Evolutionary conservation across 2,888 invertebrate species (phyloP).

Genomic region (Odontothrips loti): DNA sequence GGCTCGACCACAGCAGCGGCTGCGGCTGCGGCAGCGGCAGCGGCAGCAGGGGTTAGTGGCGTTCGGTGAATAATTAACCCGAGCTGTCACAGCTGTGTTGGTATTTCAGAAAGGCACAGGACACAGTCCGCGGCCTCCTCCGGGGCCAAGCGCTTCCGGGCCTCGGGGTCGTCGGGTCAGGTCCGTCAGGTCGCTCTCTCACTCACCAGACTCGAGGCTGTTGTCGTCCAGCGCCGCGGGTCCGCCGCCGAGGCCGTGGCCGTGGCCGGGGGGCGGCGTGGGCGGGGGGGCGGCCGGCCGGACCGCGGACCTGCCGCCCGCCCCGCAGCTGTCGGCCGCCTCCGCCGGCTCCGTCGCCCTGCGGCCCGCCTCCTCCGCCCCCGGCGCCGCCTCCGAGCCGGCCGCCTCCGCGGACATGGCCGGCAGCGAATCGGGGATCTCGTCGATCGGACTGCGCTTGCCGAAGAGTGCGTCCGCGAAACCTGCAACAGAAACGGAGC

Average conservation of each 20-base stretch:
- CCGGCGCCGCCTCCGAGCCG: neutral
- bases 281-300: neutral
- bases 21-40: too few species aligned
- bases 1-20: too few species aligned
- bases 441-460: constrained; percentile 7
- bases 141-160: too few species aligned
- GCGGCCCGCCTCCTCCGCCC: neutral
- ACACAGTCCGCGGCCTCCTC: too few species aligned
- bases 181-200: neutral
- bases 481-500: neutral
- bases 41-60: too few species aligned
- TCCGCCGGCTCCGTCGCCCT: neutral
- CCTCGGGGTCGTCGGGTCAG: neutral
- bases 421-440: neutral
- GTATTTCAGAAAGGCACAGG: too few species aligned
- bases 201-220: constrained; percentile 20
- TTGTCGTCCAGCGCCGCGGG: neutral
- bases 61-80: too few species aligned
- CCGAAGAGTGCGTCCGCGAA: constrained; percentile 15
- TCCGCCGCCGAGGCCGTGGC: neutral
- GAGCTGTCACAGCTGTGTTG: too few species aligned
- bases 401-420: neutral
- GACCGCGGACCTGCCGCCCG: neutral
- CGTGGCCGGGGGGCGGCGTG: neutral
- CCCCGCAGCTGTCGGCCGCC: neutral